phyloP scores from a whole-genome alignment of 2,113 vertebrate genomes.

The Alexandromys fortis region DNA sequence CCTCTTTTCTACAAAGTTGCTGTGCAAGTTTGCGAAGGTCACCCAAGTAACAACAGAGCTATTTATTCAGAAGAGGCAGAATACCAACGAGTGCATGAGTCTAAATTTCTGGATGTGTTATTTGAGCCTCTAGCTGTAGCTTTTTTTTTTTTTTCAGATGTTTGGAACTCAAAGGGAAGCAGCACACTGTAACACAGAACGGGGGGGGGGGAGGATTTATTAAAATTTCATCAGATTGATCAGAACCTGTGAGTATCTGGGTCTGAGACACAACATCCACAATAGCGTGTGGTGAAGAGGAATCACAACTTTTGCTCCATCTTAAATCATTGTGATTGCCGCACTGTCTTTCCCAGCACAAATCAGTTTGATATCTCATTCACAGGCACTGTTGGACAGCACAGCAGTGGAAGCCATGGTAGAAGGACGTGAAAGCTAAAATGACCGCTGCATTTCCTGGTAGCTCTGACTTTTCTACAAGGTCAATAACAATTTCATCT shows the following conservation, averaged over 20 bases:
- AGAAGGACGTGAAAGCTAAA: slow-evolving; percentile 59
- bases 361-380: slow-evolving; percentile 70
- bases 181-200: slow-evolving; percentile 29
- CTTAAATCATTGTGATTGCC: slow-evolving; percentile 45
- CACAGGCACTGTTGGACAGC: slow-evolving; percentile 41
- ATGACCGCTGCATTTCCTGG: neutral
- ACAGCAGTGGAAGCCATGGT: slow-evolving; percentile 22
- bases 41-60: slow-evolving; percentile 42
- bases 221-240: slow-evolving; percentile 47
- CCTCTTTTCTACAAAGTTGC: neutral
- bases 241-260: neutral
- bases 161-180: slow-evolving; percentile 16
- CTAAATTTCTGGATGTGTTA: slow-evolving; percentile 35
- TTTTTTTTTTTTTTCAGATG: slow-evolving; percentile 6
- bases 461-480: slow-evolving; percentile 59
- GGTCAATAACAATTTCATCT: slow-evolving; percentile 60
- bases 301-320: neutral
- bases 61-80: neutral
- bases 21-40: neutral
- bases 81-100: neutral
- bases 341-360: neutral
- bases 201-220: slow-evolving; percentile 40
- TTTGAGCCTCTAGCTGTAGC: slow-evolving; percentile 44
- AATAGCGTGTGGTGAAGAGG: slow-evolving; percentile 45
- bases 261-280: slow-evolving; percentile 43